These are phyloP conservation scores for Tauraco hartlaubi DNA, from an alignment of 2,797 vertebrate genomes.

Conservation along the genomic window DNA sequence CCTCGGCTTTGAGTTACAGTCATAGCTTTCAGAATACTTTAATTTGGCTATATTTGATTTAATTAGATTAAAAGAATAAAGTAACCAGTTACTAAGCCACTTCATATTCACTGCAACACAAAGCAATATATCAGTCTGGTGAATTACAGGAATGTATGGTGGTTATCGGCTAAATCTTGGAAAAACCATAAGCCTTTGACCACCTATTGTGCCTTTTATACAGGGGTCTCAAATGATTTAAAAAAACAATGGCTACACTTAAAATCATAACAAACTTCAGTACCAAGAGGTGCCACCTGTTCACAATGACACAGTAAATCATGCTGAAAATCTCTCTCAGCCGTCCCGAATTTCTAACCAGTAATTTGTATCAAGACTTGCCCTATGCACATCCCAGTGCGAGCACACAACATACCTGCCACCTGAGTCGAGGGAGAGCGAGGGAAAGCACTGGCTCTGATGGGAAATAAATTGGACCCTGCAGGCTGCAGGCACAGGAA, in stretches of 20 bases:
- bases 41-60: neutral
- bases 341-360: neutral
- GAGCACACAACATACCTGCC: neutral
- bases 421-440: neutral
- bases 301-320: neutral
- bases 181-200: neutral
- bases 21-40: neutral
- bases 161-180: neutral
- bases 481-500: neutral
- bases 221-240: neutral
- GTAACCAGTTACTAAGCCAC: neutral
- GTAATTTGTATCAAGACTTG: neutral
- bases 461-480: neutral
- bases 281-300: neutral
- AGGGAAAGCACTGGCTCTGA: neutral
- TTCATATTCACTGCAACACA: neutral
- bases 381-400: fast-evolving
- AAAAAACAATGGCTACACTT: neutral
- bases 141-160: neutral
- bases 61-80: neutral
- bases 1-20: neutral
- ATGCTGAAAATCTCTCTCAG: neutral
- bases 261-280: neutral
- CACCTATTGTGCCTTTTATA: neutral
- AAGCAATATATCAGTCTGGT: neutral